phyloP scores from a whole-genome alignment of 2,113 vertebrate species.

The Hemiprocne comata region DNA sequence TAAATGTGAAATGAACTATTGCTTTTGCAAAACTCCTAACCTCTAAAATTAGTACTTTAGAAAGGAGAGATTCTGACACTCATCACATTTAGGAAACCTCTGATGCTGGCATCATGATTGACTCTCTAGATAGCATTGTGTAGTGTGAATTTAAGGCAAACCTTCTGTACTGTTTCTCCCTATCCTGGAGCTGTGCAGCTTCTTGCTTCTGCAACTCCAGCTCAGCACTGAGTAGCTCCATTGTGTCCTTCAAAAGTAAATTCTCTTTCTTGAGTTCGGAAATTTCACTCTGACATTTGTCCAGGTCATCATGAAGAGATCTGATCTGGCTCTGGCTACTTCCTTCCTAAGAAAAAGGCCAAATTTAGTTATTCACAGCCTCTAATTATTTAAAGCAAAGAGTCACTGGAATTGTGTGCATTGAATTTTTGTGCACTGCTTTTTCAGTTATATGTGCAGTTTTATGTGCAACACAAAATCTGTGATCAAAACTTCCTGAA shows the following conservation, averaged over 20 bases:
- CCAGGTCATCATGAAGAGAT: slow-evolving; percentile 80
- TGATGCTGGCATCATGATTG: background rate
- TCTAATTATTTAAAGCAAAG: background rate
- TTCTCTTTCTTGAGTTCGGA: slow-evolving; percentile 84
- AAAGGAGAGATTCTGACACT: background rate
- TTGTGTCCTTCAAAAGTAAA: slow-evolving; percentile 78
- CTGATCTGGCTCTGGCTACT: slow-evolving; percentile 82
- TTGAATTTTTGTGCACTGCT: background rate
- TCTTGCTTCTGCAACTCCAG: slow-evolving; percentile 82
- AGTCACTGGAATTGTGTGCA: background rate
- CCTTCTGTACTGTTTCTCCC: slow-evolving; percentile 80
- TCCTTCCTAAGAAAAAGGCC: slow-evolving; percentile 77
- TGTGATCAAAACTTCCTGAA: background rate
- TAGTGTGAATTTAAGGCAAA: slow-evolving; percentile 34
- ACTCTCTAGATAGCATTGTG: background rate
- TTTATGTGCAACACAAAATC: background rate
- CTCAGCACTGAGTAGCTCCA: slow-evolving; percentile 77
- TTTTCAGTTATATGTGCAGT: background rate
- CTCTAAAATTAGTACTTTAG: background rate
- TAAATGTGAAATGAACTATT: background rate
- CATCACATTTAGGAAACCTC: background rate
- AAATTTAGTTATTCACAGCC: background rate
- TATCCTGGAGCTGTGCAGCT: slow-evolving; percentile 80
- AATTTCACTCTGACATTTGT: slow-evolving; percentile 80
- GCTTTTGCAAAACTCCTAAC: background rate